phyloP scores from a whole-genome alignment of 2,113 vertebrate species.

The Scytalopus superciliaris region DNA sequence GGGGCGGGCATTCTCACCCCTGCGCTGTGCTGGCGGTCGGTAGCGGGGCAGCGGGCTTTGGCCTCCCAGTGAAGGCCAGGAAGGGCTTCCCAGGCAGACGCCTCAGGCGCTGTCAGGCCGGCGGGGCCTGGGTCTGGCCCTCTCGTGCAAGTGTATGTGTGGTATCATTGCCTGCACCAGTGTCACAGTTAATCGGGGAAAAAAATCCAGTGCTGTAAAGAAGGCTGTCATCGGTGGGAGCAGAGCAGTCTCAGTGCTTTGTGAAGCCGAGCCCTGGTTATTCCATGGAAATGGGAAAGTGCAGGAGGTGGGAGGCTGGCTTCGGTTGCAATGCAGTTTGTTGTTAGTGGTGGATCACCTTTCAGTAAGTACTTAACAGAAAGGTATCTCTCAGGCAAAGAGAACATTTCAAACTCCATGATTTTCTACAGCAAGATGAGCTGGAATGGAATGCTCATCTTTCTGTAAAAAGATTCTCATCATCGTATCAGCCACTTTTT shows the following conservation, averaged over 20 bases:
- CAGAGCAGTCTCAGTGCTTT: neutral
- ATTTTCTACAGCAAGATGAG: neutral
- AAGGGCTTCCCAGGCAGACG: neutral
- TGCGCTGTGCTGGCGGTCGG: neutral
- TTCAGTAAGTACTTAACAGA: neutral
- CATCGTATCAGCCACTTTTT: neutral
- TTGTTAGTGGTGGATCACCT: neutral
- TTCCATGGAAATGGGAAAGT: neutral
- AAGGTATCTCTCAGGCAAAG: neutral
- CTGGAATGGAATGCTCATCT: neutral
- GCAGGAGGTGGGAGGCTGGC: neutral
- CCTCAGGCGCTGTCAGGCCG: neutral
- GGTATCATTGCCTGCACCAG: neutral
- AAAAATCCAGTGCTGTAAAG: rapidly evolving
- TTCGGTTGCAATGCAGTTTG: neutral
- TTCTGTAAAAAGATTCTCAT: no score
- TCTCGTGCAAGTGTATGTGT: neutral
- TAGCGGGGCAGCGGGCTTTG: neutral
- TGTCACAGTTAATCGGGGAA: neutral
- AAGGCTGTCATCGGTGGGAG: neutral
- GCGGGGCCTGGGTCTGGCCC: neutral
- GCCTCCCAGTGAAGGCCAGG: neutral
- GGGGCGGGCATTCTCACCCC: neutral
- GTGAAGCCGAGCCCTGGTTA: neutral
- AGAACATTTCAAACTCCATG: neutral